phyloP scores from a whole-genome alignment of 1,140 invertebrate species.

The Zeugodacus cucurbitae region DNA sequence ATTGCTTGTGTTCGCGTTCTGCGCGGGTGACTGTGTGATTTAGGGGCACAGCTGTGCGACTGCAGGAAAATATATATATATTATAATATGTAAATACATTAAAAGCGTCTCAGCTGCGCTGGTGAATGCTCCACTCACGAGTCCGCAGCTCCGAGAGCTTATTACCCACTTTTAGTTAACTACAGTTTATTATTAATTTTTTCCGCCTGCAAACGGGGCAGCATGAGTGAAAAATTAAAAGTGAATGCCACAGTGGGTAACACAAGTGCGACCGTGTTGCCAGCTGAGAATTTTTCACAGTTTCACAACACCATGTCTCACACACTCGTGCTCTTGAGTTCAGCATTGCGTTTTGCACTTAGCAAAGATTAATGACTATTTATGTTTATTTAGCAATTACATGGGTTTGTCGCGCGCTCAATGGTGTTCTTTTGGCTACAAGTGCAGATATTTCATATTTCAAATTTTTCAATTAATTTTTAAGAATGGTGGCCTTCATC shows the following conservation, averaged over 20 bases:
- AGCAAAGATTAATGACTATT: slow-evolving; percentile 19
- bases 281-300: background rate
- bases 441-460: background rate
- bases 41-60: background rate
- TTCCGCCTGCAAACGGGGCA: background rate
- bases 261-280: background rate
- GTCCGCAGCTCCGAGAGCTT: background rate
- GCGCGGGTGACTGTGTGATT: slow-evolving; percentile 18
- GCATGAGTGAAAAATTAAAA: slow-evolving; percentile 26
- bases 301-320: background rate
- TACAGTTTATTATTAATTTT: slow-evolving; percentile 18
- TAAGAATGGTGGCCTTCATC: background rate
- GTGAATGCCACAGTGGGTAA: background rate
- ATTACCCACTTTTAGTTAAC: background rate
- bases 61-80: background rate
- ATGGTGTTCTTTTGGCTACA: background rate
- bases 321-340: background rate
- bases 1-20: background rate
- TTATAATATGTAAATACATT: background rate
- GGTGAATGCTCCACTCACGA: background rate
- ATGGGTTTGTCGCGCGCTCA: background rate
- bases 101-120: background rate
- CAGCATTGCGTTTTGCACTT: background rate
- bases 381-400: slow-evolving; percentile 20
- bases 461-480: background rate